A percentile compares a stretch with the other conserved stretches of the same genome.
phyloP scores from a whole-genome alignment of 1,140 invertebrate genomes.

The Penaeus japonicus region DNA sequence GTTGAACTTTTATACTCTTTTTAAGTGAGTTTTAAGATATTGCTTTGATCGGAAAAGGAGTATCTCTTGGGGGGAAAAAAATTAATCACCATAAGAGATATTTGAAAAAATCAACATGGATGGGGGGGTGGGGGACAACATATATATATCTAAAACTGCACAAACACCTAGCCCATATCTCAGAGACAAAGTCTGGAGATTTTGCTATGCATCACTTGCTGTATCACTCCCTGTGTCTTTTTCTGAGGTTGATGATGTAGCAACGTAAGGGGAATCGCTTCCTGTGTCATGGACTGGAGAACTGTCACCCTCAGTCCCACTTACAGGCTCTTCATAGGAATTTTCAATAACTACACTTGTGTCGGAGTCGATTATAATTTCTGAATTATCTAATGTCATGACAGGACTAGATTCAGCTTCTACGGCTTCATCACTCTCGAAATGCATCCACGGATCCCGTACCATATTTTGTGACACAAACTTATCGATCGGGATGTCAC shows the following conservation, averaged over 20 bases:
- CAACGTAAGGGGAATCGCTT: conserved; percentile 36
- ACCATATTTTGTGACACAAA: conserved; percentile 38
- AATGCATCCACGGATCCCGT: conserved; percentile 30
- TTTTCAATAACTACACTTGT: conserved; percentile 36
- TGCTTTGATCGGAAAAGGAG: too few species aligned
- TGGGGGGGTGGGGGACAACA: not conserved
- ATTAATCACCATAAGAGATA: too few species aligned
- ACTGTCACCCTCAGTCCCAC: conserved; percentile 35
- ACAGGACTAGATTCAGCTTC: not conserved
- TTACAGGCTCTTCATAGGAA: conserved; percentile 25
- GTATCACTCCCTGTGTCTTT: conserved; percentile 44
- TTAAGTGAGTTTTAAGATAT: too few species aligned
- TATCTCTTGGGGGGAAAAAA: too few species aligned
- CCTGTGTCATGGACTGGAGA: conserved; percentile 31
- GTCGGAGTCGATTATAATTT: conserved; percentile 39
- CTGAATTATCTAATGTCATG: conserved; percentile 6
- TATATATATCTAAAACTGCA: not conserved
- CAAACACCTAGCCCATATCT: not conserved
- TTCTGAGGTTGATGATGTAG: conserved; percentile 35
- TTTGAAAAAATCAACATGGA: too few species aligned
- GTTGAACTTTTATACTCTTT: too few species aligned
- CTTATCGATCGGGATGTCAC: conserved; percentile 37
- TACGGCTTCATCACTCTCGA: not conserved
- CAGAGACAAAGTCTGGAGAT: too few species aligned
- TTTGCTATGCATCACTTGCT: conserved; percentile 29